Base-by-base conservation (phyloP, 2,113 vertebrate genomes). In the Phrynosoma platyrhinos region DNA sequence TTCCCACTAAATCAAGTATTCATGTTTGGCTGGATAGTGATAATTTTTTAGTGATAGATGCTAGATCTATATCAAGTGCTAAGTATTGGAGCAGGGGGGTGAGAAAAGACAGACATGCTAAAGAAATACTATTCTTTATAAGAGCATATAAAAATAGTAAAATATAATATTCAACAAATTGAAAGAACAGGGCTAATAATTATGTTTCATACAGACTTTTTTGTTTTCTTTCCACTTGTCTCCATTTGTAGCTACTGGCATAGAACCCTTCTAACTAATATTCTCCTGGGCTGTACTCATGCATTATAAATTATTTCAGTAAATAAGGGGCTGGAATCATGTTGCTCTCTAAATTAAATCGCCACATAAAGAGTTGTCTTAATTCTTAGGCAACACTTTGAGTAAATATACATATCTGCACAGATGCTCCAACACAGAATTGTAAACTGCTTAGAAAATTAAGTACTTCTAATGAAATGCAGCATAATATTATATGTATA, bases 361-460 rank as follows among this genome's bases (percentile, higher is more conserved):
- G 52, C 53, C 66, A 23, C 47, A 27, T 32, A 66, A 82, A 76
- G 2, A 10, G 32, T 40, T 71, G n/a, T 71, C 25, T 58, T 47
- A n/a, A 68, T 42, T 77, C 40, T 40, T 74, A 53, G 55, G 20
- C 18, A 76, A 83, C 9, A 68, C 30, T n/a, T 86, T 79, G 42
- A 83, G 71, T 68, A 80, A 80, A 80, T 72, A 36, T 68, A 77
- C 23, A 47, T 52, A 82, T 42, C 21, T 82, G 58, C 55, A 55
- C 62, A 88, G 42, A 53, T 55, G n/a, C 52, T 52, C 68, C n/a
- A 69, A 30, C 42, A 76, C 27, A 53, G 16, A 47, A 42, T 4
- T 64, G 2, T 77, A 20, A 83, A 76, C 32, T 85, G 58, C 30
- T 83, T 69, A 53, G 23, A 66, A 88, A 81, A 77, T 52, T 76